A percentile compares a stretch with the other conserved stretches of the same genome.
These are phyloP conservation scores for Plemyria rubiginata DNA, from an alignment of 2,888 invertebrate species.

Conservation along the genomic window DNA sequence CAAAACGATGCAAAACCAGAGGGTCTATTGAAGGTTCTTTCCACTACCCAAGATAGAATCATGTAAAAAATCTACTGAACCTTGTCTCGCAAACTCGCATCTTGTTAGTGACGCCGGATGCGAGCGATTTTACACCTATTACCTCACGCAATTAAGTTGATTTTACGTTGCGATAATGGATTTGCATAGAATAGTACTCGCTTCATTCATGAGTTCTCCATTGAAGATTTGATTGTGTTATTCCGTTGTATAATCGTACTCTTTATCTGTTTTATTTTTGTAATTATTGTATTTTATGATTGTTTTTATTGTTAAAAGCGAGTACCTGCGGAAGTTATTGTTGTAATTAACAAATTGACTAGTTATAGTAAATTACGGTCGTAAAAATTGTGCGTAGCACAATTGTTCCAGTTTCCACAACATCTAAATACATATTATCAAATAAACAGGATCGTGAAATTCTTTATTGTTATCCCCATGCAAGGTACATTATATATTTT, in stretches of 20 bases:
- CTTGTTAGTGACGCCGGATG: conserved; percentile 59
- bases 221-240: conserved; percentile 37
- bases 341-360: not conserved
- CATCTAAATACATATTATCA: no score
- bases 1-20: conserved; percentile 7
- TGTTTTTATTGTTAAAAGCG: conserved; percentile 3
- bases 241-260: conserved; percentile 27
- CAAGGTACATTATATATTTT: no score
- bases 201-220: conserved; percentile 64
- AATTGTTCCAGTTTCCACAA: no score
- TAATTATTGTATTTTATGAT: conserved; percentile 20
- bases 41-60: conserved; percentile 37
- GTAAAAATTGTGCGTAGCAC: no score
- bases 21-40: conserved; percentile 30
- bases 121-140: conserved; percentile 69
- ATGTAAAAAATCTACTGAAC: conserved; percentile 37
- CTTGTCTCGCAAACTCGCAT: conserved; percentile 44
- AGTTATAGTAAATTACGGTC: not conserved
- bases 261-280: conserved; percentile 34
- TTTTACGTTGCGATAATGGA: conserved; percentile 66
- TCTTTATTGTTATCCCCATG: no score
- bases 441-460: no score
- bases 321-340: not conserved
- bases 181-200: conserved; percentile 72
- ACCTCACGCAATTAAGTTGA: conserved; percentile 68